Percentiles rank a stretch among this genome's conserved stretches.
These are phyloP conservation scores for Pseudococcus longispinus DNA, from an alignment of 2,888 invertebrate species.

Conservation along the genomic window DNA sequence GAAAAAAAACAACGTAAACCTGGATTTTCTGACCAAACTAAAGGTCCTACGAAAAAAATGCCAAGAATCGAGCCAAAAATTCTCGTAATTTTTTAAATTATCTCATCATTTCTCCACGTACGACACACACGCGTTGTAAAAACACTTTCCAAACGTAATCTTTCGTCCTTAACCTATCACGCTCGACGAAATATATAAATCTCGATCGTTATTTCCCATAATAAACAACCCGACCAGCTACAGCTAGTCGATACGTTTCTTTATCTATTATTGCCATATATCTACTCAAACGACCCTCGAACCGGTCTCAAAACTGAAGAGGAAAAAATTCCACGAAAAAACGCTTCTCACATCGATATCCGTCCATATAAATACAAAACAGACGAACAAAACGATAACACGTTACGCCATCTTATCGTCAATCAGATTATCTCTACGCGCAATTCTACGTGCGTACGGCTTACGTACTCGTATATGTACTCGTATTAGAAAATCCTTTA, in stretches of 20 bases:
- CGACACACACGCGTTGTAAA: neutral
- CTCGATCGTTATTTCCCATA: neutral
- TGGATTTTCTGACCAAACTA: too few relatives aligned
- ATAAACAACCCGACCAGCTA: conserved; percentile 17
- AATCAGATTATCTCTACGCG: neutral
- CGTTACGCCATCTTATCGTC: neutral
- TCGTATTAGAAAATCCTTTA: neutral
- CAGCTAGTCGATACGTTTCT: neutral
- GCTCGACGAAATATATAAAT: neutral
- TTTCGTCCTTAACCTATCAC: neutral
- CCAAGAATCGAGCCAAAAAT: neutral
- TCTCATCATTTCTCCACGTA: neutral
- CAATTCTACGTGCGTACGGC: neutral
- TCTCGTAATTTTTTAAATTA: neutral
- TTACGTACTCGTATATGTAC: too few relatives aligned
- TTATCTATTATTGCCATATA: neutral
- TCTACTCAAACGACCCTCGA: conserved; percentile 1
- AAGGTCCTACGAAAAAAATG: too few relatives aligned
- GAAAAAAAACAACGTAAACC: too few relatives aligned
- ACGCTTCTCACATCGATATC: neutral
- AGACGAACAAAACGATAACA: neutral
- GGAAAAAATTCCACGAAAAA: conserved; percentile 9
- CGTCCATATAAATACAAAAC: neutral
- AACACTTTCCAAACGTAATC: neutral
- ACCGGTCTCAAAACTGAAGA: conserved; percentile 4